Percentiles rank a stretch among this genome's conserved stretches.
Evolutionary conservation across 2,113 vertebrate genomes (phyloP).

Genomic region (Arizona elegans): DNA sequence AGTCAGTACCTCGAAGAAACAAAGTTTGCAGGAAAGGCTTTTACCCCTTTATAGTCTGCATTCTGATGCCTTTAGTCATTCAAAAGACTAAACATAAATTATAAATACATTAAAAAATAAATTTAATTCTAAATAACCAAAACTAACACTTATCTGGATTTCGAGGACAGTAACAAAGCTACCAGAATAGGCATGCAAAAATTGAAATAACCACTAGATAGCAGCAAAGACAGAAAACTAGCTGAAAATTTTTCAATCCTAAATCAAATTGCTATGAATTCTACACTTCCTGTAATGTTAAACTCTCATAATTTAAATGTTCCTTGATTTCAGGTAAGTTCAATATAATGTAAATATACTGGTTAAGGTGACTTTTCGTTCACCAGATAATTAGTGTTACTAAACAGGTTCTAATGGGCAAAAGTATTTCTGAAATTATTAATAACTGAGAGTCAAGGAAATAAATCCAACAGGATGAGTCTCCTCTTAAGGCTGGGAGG

Average conservation of each 20-base stretch:
- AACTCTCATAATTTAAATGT: background rate
- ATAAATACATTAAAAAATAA: too few species aligned
- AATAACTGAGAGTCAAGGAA: background rate
- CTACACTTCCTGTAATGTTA: background rate
- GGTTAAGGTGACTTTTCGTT: background rate
- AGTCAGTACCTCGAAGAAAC: too few species aligned
- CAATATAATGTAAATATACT: background rate
- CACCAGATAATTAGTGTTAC: background rate
- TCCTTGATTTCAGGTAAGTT: background rate
- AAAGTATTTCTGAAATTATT: background rate
- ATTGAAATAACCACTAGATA: background rate
- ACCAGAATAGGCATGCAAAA: background rate
- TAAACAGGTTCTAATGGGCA: background rate
- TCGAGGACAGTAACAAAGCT: background rate
- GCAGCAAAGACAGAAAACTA: background rate
- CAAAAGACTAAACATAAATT: too few species aligned
- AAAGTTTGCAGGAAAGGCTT: too few species aligned
- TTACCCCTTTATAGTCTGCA: too few species aligned
- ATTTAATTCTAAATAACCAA: background rate
- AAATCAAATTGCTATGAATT: background rate
- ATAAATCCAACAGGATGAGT: background rate
- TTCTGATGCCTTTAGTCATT: too few species aligned
- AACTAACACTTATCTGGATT: background rate
- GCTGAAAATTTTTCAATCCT: background rate
- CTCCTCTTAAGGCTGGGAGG: background rate